Evolutionary conservation across 2,888 invertebrate genomes (phyloP).

Genomic region (Maniola hyperantus): DNA sequence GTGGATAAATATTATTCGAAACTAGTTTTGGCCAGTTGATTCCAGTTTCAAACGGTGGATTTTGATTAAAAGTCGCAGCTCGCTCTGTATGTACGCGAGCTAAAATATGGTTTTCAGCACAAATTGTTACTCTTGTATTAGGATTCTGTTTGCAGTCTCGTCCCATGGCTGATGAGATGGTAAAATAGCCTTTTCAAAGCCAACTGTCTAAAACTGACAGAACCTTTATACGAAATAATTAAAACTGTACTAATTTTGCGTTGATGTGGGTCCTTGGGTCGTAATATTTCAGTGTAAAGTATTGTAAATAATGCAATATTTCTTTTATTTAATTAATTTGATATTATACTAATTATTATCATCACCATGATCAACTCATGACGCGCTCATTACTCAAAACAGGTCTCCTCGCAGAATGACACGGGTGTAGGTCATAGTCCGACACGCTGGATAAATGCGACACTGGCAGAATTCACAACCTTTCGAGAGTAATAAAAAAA

Average conservation of each 20-base stretch:
- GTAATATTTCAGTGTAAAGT: not conserved
- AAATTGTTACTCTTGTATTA: constrained; percentile 40
- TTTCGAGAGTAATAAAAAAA: no score
- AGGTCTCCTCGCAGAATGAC: no score
- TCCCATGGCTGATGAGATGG: not conserved
- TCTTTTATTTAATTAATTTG: no score
- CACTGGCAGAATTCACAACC: no score
- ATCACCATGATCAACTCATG: no score
- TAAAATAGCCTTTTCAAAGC: no score
- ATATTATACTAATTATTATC: no score
- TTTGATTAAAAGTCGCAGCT: constrained; percentile 56
- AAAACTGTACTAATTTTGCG: not conserved
- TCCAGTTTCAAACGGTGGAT: constrained; percentile 57
- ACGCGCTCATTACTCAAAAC: no score
- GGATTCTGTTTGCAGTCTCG: constrained; percentile 34
- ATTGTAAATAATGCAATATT: no score
- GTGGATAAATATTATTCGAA: constrained; percentile 68
- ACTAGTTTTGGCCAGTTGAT: constrained; percentile 62
- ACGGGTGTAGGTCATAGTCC: no score
- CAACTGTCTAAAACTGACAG: not conserved
- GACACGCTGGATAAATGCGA: no score
- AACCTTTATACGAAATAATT: constrained; percentile 1
- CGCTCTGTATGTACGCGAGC: not conserved
- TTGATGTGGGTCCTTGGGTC: not conserved
- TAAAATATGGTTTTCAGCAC: constrained; percentile 33